Evolutionary conservation across 2,113 vertebrate species (phyloP).

Genomic region (Micronycteris hirsuta): DNA sequence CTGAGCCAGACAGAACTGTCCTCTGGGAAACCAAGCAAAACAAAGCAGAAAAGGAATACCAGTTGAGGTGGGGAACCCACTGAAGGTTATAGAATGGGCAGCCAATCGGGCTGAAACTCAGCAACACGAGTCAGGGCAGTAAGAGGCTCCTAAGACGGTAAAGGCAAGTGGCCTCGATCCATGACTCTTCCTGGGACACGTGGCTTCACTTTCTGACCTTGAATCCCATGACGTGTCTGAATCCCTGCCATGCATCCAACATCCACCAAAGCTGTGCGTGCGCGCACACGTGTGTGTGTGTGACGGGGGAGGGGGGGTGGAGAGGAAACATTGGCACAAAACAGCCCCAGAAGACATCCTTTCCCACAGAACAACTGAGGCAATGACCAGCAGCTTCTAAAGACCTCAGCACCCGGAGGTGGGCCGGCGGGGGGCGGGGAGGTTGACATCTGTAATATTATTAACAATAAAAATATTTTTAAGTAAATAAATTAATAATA

Average conservation of each 20-base stretch:
- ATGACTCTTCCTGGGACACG: fast-evolving
- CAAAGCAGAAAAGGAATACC: neutral
- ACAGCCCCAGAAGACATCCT: neutral
- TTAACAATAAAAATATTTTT: no score
- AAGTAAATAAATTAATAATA: no score
- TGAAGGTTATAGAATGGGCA: neutral
- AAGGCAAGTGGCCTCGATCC: fast-evolving
- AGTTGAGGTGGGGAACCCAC: neutral
- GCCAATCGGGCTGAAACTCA: neutral
- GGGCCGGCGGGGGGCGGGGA: no score
- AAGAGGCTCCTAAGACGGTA: neutral
- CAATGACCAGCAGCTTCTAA: neutral
- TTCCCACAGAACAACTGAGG: neutral
- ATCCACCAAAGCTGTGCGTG: neutral
- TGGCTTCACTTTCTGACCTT: neutral
- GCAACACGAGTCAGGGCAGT: neutral
- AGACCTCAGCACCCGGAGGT: neutral
- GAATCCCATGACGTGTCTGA: neutral
- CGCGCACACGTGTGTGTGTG: no score
- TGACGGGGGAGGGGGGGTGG: no score
- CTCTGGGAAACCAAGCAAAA: neutral
- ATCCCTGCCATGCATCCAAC: neutral
- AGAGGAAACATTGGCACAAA: neutral
- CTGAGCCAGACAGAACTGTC: neutral
- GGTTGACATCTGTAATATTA: no score